These are phyloP conservation scores for Prunella strophiata DNA, from an alignment of 2,797 vertebrate species.

Conservation along the genomic window DNA sequence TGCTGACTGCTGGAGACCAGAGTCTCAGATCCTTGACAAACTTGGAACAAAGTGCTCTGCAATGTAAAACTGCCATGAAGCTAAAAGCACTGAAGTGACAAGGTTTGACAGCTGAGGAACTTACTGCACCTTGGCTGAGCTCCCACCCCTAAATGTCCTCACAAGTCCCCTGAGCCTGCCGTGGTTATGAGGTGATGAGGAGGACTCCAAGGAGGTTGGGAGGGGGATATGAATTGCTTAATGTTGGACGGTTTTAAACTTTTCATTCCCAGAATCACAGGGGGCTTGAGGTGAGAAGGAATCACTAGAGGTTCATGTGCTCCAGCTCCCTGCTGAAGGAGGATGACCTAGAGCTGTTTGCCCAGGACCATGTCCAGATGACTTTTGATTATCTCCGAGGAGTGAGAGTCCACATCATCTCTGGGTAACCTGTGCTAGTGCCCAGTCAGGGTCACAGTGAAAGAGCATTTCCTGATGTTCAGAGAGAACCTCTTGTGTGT, in stretches of 20 bases:
- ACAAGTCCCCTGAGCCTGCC: neutral
- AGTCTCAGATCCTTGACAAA: neutral
- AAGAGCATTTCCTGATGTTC: neutral
- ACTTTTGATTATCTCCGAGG: neutral
- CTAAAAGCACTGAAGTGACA: accelerated
- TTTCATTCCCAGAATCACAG: neutral
- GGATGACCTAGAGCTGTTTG: neutral
- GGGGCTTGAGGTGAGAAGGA: neutral
- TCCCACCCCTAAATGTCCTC: neutral
- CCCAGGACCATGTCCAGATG: neutral
- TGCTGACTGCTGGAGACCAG: neutral
- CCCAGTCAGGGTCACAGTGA: neutral
- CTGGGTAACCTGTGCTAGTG: neutral
- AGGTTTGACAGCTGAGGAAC: neutral
- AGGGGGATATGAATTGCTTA: neutral
- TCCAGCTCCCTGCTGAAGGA: neutral
- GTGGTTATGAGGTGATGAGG: neutral
- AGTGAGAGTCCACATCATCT: neutral
- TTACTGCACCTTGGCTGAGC: neutral
- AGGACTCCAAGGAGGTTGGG: neutral
- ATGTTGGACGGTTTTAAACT: neutral
- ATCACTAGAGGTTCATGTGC: neutral
- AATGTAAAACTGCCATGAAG: neutral
- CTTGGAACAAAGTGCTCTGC: neutral
- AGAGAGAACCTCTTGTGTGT: neutral